phyloP scores from a whole-genome alignment of 2,888 invertebrate genomes.

The Deilephila elpenor region DNA sequence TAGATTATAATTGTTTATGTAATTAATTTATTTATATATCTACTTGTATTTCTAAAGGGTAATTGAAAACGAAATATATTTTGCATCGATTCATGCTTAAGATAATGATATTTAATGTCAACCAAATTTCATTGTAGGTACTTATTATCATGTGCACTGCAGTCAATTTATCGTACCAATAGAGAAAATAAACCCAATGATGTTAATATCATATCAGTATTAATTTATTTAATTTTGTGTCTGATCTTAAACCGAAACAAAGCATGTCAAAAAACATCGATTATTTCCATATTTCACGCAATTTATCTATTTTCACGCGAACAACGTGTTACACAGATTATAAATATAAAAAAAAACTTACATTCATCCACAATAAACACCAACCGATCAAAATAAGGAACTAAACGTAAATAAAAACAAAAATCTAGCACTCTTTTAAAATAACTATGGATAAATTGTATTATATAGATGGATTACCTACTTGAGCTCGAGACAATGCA shows the following conservation, averaged over 20 bases:
- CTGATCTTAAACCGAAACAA: no score
- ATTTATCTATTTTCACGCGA: constrained; percentile 5
- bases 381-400: no score
- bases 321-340: background rate
- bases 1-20: background rate
- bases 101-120: no score
- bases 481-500: no score
- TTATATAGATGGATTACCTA: background rate
- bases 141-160: no score
- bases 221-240: no score
- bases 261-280: background rate
- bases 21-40: background rate
- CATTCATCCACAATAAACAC: background rate
- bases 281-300: constrained; percentile 4
- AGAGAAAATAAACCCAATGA: no score
- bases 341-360: background rate
- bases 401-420: background rate
- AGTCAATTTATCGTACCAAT: no score
- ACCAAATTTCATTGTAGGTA: no score
- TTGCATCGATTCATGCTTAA: no score
- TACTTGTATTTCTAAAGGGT: background rate
- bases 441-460: background rate
- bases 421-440: background rate
- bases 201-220: no score
- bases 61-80: no score